Evolutionary conservation across 2,888 invertebrate genomes (phyloP).

Genomic region (Agrochola lota): DNA sequence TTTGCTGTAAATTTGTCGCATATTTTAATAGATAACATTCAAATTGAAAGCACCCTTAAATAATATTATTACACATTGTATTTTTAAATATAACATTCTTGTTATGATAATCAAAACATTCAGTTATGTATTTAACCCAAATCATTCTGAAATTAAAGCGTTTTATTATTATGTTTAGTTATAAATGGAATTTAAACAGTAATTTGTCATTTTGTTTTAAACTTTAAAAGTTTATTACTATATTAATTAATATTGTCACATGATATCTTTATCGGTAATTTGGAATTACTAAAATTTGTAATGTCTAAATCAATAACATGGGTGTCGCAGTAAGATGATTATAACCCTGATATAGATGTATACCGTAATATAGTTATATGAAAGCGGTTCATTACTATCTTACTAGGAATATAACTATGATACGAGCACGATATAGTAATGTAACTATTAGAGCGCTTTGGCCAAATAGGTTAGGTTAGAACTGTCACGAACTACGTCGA

Average conservation of each 20-base stretch:
- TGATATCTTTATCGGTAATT: neutral
- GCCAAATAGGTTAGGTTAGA: no score
- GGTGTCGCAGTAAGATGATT: no score
- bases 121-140: slow-evolving; percentile 23
- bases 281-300: neutral
- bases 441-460: no score
- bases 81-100: slow-evolving; percentile 15
- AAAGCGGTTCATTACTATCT: no score
- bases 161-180: slow-evolving; percentile 30
- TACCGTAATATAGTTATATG: no score
- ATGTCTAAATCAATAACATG: neutral
- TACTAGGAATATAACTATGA: no score
- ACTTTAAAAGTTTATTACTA: neutral
- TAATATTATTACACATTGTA: neutral
- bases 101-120: slow-evolving; percentile 20
- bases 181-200: slow-evolving; percentile 49
- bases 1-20: neutral
- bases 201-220: neutral
- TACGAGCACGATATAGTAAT: no score
- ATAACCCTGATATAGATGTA: no score
- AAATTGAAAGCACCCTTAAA: slow-evolving; percentile 27
- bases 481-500: no score
- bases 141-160: slow-evolving; percentile 50
- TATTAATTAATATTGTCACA: no score
- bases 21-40: neutral